These are phyloP conservation scores for Platygyra sinensis DNA, from an alignment of 64 coral and sea anemone genomes.

Conservation along the genomic window DNA sequence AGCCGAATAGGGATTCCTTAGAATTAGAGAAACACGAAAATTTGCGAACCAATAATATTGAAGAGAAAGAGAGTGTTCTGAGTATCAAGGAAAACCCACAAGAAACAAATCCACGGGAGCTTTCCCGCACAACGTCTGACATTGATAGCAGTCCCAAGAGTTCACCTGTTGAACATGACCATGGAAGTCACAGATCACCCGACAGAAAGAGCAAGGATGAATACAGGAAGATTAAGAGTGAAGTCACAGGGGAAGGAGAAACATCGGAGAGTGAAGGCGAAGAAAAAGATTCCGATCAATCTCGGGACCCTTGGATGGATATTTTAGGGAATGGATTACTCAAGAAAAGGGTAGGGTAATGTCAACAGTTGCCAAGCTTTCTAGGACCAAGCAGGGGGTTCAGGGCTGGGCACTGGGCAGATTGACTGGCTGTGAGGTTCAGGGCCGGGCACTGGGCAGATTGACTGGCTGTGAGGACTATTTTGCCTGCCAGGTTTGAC, in stretches of 20 bases:
- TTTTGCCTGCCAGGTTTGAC: too few relatives aligned
- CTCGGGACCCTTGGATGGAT: conserved; percentile 66
- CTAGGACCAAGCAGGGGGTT: background rate
- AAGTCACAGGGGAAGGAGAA: conserved; percentile 81
- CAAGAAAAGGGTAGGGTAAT: conserved; percentile 89
- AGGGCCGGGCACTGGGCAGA: too few relatives aligned
- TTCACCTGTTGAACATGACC: conserved; percentile 1
- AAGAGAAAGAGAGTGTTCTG: background rate
- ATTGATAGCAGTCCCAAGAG: background rate
- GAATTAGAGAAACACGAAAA: background rate
- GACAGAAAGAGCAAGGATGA: conserved; percentile 78
- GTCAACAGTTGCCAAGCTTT: background rate
- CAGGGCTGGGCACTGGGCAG: too few relatives aligned
- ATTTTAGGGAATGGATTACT: conserved; percentile 88
- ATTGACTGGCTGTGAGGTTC: too few relatives aligned
- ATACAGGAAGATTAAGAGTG: conserved; percentile 84
- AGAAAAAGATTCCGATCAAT: background rate
- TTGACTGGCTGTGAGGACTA: too few relatives aligned
- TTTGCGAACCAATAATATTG: background rate
- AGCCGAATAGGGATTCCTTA: background rate
- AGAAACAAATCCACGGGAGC: background rate
- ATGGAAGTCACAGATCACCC: conserved; percentile 72
- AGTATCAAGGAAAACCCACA: background rate
- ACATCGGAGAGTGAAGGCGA: conserved; percentile 90
- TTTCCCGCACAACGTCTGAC: background rate